Evolutionary conservation across 2,113 vertebrate species (phyloP), one percentile per base, ranked within the genome.

Genomic region (Rhineura floridana): DNA sequence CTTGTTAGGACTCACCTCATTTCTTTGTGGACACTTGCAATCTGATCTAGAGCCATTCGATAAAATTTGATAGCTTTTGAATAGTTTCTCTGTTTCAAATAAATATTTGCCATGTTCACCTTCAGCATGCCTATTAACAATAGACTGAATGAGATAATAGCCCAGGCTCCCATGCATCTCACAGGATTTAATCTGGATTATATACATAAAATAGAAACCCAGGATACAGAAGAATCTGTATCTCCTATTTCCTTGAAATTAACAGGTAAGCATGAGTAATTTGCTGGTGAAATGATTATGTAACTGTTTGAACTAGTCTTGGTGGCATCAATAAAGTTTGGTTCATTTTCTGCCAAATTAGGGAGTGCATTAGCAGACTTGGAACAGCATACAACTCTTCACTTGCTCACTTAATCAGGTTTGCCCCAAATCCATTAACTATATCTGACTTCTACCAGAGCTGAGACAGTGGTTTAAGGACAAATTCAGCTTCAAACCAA

Each of bases 51-150:
- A 17, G 99, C 99, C 99, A 99, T 99, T 65, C 98, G 97, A 94
- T 99, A 99, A 96, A 99, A 98, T 93, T 99, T 99, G 90, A 99
- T 98, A 63, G 99, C 98, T 94, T 98, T 99, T 69, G 98, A 97
- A 94, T 98, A 99, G 96, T 98, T 99, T 90, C 97, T 98, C 94
- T 99, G 98, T 90, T 99, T 99, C 91, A 99, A 97, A 92, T 98
- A 99, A 91, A 99, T 99, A 95, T 99, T 99, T 95, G 97, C 99
- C 98, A 99, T 99, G 95, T 99, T 99, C 86, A 99, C 98, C 94
- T 98, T 99, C 87, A 99, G 92, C 39, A 97, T 96, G 52, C 99
- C 99, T 99, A 93, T 77, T 91, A 81, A 90, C 83, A 87, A 91
- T 42, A 75, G 80, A 70, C 87, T 52, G 52, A 94, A 19, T 59